A percentile compares a stretch with the other conserved stretches of the same genome.
phyloP scores from a whole-genome alignment of 2,797 vertebrate genomes.

The Acanthopagrus latus region DNA sequence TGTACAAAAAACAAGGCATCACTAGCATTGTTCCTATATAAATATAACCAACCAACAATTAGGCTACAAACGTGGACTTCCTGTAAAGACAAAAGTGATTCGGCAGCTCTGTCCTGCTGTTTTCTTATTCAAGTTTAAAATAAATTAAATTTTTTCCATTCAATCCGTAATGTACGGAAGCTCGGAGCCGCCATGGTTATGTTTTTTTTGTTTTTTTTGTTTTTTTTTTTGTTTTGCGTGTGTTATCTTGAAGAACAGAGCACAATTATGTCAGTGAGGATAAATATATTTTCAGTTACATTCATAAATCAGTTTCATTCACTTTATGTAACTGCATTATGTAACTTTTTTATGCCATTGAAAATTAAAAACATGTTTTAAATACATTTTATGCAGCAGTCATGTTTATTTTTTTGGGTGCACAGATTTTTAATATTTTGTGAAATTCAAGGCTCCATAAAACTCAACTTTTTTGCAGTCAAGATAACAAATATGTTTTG shows the following conservation, averaged over 20 bases:
- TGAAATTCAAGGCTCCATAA: slow-evolving; percentile 4
- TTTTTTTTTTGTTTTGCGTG: no score
- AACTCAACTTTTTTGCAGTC: not conserved
- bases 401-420: not conserved
- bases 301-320: not conserved
- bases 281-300: not conserved
- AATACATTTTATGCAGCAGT: not conserved
- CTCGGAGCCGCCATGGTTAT: not conserved
- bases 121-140: slow-evolving; percentile 46
- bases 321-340: not conserved
- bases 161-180: not conserved
- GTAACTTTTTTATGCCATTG: not conserved
- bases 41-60: slow-evolving; percentile 93
- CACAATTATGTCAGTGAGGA: not conserved
- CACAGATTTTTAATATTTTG: not conserved
- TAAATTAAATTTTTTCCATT: not conserved
- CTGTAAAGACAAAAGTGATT: slow-evolving; percentile 71
- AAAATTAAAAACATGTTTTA: not conserved
- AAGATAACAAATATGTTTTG: not conserved
- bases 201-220: no score
- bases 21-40: slow-evolving; percentile 92
- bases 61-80: slow-evolving; percentile 85
- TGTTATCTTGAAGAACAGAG: not conserved
- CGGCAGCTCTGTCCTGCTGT: slow-evolving; percentile 53
- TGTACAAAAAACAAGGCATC: slow-evolving; percentile 99